Base-by-base conservation (phyloP, 2,113 vertebrate species). In the Procavia capensis region DNA sequence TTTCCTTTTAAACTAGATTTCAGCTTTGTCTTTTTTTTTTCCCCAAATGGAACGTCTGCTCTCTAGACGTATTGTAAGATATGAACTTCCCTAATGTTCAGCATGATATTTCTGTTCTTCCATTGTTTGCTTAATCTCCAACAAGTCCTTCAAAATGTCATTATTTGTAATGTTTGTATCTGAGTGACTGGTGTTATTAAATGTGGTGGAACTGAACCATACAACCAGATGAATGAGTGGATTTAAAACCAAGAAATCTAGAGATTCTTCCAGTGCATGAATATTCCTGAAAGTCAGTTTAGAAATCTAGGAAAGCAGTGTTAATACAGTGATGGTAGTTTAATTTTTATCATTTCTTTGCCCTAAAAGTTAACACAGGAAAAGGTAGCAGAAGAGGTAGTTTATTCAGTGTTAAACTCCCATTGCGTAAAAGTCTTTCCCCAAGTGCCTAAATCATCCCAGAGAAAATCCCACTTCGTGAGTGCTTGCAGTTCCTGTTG, bases 261-360 rank as follows among this genome's bases (percentile, higher is more conserved):
- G 82, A 81, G 70, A 70, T 54, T 72, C 10, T 82, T n/a, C 14
- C 47, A 31, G 45, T 85, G 7, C 11, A 13, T 19, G n/a, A 41
- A 1, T 70, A 45, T 31, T 90, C 9, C 6, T 47, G 43, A 41
- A 39, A 66, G 82, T 72, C 41, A 94, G 9, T 13, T 22, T 76
- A 8, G n/a, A 50, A 41, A 4, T 43, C 34, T 34, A 6, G 75
- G 50, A 74, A 86, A 78, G 34, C 50, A 76, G 45, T 92, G 47
- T 47, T 83, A 7, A 22, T 64, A 17, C 1, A 0, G 43, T 82
- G 70, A 50, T 45, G 14, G 70, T 79, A 27, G 29, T 81, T 91
- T 76, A 43, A 72, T 79, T 96, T 50, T 75, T 43, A 85, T 34
- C 10, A 19, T 79, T 97, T 93, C 29, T 82, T 88, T 41, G 27